These are phyloP conservation scores for Zootermopsis nevadensis DNA, from an alignment of 2,888 invertebrate species.

Conservation along the genomic window DNA sequence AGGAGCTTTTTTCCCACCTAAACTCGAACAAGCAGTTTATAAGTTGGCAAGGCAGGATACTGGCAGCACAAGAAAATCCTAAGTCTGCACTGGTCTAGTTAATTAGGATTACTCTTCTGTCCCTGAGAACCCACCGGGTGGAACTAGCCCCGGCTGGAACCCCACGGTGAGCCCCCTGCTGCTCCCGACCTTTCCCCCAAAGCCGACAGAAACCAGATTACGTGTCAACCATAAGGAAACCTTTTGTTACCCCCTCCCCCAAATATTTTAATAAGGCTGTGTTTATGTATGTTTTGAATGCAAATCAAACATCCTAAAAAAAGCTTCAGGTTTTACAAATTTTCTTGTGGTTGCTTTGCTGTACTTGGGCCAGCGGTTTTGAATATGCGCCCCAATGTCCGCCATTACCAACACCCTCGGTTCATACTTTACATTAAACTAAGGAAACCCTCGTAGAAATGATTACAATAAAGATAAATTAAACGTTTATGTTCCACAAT, in stretches of 20 bases:
- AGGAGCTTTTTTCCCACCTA: too few species aligned
- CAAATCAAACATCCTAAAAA: neutral
- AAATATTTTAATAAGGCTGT: neutral
- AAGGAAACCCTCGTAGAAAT: too few species aligned
- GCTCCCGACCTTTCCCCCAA: neutral
- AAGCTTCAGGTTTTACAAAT: neutral
- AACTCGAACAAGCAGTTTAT: too few species aligned
- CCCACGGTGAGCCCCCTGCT: constrained; percentile 10
- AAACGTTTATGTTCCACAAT: too few species aligned
- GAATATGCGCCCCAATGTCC: too few species aligned
- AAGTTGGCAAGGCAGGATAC: too few species aligned
- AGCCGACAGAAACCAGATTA: constrained; percentile 25
- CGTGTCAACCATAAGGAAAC: constrained; percentile 12
- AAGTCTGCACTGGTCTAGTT: neutral
- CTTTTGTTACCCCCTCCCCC: neutral
- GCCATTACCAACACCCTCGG: too few species aligned
- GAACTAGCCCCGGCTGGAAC: neutral
- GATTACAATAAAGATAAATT: too few species aligned
- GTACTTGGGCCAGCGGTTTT: too few species aligned
- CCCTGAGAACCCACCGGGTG: constrained; percentile 5
- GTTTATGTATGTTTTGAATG: constrained; percentile 26
- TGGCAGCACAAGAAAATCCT: neutral
- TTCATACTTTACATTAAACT: too few species aligned
- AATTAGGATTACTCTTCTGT: constrained; percentile 24
- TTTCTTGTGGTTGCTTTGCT: neutral